phyloP scores from a whole-genome alignment of 2,797 vertebrate species.

The Eulemur coronatus region DNA sequence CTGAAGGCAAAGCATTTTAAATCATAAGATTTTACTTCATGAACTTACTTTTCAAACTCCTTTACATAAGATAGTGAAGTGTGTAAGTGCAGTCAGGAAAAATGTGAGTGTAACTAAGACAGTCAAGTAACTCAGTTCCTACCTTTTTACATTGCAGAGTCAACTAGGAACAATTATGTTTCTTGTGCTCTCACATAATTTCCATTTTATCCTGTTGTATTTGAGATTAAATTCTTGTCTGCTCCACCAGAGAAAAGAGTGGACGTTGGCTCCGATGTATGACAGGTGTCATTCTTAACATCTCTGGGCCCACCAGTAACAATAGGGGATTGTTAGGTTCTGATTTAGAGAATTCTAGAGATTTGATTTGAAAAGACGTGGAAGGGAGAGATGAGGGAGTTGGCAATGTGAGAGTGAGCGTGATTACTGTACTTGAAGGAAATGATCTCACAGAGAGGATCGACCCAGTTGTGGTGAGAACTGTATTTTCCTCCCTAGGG shows the following conservation, averaged over 20 bases:
- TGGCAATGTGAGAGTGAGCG: neutral
- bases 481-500: neutral
- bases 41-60: neutral
- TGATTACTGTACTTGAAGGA: neutral
- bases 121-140: neutral
- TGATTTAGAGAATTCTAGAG: neutral
- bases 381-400: neutral
- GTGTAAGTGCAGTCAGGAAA: neutral
- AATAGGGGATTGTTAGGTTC: neutral
- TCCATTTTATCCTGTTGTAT: neutral
- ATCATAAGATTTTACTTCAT: neutral
- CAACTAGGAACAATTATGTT: neutral
- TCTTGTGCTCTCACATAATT: neutral
- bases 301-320: neutral
- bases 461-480: neutral
- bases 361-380: neutral
- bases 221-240: neutral
- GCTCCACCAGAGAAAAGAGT: neutral
- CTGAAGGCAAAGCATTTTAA: slow-evolving; percentile 22
- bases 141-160: neutral
- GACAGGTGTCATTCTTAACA: neutral
- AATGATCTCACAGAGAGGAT: neutral
- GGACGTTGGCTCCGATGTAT: accelerated
- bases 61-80: neutral
- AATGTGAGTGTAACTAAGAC: neutral